Evolutionary conservation across 2,113 vertebrate genomes (phyloP).

Genomic region (Elanus axillaris): DNA sequence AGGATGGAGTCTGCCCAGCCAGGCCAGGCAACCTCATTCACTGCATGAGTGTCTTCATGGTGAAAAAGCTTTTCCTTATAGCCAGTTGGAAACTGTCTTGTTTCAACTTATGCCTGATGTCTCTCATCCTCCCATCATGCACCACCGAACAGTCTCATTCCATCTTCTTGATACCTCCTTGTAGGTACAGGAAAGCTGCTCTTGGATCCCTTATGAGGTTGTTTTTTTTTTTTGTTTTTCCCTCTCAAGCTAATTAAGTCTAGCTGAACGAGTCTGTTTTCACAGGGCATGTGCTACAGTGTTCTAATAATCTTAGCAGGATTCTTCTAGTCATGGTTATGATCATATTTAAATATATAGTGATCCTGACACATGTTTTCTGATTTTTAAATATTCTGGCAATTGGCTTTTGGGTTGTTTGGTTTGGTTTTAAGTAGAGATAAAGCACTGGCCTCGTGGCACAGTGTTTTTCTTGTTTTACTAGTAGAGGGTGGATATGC

Average conservation of each 20-base stretch:
- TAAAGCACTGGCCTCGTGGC: background rate
- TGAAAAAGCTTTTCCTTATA: background rate
- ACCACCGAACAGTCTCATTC: background rate
- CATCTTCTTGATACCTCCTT: background rate
- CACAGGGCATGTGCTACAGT: background rate
- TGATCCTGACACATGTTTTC: background rate
- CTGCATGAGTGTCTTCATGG: background rate
- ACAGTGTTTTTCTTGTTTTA: background rate
- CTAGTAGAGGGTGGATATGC: background rate
- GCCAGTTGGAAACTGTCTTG: background rate
- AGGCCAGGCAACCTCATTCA: background rate
- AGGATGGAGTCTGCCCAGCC: background rate
- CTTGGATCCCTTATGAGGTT: background rate
- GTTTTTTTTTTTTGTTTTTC: background rate
- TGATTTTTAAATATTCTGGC: background rate
- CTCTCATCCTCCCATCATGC: background rate
- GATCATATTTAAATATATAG: background rate
- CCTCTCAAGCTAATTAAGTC: background rate
- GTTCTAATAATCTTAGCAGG: background rate
- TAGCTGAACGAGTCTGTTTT: background rate
- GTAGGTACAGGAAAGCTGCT: background rate
- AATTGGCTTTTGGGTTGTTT: background rate
- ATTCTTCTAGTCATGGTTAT: background rate
- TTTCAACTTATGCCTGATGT: background rate
- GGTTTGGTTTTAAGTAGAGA: background rate